Base-by-base conservation (phyloP, 1,140 invertebrate genomes). In the Drosophila azteca region DNA sequence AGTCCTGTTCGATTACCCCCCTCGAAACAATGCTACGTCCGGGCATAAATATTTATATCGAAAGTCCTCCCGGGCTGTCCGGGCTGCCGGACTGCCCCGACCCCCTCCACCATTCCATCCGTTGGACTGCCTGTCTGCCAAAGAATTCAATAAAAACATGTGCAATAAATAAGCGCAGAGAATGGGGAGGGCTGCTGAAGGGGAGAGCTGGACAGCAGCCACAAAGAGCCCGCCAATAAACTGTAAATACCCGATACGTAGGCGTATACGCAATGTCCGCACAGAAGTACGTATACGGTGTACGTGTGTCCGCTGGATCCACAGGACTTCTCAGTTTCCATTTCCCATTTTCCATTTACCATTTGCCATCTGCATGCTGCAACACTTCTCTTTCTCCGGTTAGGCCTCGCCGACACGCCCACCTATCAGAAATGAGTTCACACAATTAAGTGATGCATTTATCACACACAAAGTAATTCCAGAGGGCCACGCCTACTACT, bases 121-220 rank as follows among this genome's bases (percentile, higher is more conserved):
- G 64, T 13, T 13, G 35, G 70, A 29, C 46, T 48, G 66, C 26
- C 66, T 53, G 68, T 43, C 68, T 71, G 67, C 54, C 59, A 66
- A 88, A 72, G 83, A 83, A 88, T 88, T 88, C 83, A 88, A 88
- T 88, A 87, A 88, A 89, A 82, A 81, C 79, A 87, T 83, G 83
- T 78, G 71, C 83, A 88, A 88, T 88, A 88, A 88, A 88, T 88
- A 88, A 77, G 68, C 66, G 62, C 48, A 22, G 57, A 77, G 66
- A 4, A 13, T 13, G 35, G 35, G 11, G 2, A 9, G 8, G 5
- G 24, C 24, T 5, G 24, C 4, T 0, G 4, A 26, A 4, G 0
- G 4, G 4, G 24, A 26, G 24, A 26, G 65, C 52, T 61, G 58
- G 70, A 49, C 59, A 50, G 54, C 41, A 51, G 26, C 50, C 52